These are phyloP conservation scores for Paraescarpia echinospica DNA, from an alignment of 1,140 invertebrate genomes.

Conservation along the genomic window DNA sequence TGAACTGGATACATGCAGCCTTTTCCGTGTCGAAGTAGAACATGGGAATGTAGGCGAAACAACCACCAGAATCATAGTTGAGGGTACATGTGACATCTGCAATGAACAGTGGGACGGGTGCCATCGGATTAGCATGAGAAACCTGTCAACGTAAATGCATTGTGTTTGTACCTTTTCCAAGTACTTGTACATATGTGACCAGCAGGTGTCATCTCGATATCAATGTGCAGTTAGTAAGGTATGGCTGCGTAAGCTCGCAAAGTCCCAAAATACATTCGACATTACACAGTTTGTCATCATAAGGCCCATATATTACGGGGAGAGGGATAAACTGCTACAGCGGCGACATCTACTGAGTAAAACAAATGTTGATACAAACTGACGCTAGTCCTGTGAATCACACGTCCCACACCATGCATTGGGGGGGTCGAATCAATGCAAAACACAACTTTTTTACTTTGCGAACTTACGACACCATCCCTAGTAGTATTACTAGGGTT, in stretches of 20 bases:
- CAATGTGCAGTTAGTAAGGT: not conserved
- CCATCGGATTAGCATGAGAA: not conserved
- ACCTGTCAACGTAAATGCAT: not conserved
- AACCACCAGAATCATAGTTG: constrained; percentile 76
- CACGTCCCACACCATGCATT: too few species aligned
- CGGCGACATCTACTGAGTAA: too few species aligned
- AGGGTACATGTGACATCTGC: constrained; percentile 69
- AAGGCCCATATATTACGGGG: too few species aligned
- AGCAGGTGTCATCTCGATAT: constrained; percentile 7
- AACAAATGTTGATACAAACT: too few species aligned
- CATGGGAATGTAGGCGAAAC: constrained; percentile 52
- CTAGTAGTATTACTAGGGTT: not conserved
- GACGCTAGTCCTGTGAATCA: too few species aligned
- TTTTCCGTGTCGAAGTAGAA: constrained; percentile 86
- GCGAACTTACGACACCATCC: too few species aligned
- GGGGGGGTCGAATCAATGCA: too few species aligned
- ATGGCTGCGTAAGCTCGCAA: too few species aligned
- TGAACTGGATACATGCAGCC: constrained; percentile 90
- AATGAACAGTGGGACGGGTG: constrained; percentile 48
- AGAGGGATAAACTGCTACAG: too few species aligned
- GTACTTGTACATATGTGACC: not conserved
- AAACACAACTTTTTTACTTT: too few species aligned
- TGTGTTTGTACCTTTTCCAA: not conserved
- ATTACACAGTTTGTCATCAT: too few species aligned
- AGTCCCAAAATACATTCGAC: too few species aligned